These are phyloP conservation scores for Oedothorax gibbosus DNA, from an alignment of 1,140 invertebrate genomes.

Conservation along the genomic window DNA sequence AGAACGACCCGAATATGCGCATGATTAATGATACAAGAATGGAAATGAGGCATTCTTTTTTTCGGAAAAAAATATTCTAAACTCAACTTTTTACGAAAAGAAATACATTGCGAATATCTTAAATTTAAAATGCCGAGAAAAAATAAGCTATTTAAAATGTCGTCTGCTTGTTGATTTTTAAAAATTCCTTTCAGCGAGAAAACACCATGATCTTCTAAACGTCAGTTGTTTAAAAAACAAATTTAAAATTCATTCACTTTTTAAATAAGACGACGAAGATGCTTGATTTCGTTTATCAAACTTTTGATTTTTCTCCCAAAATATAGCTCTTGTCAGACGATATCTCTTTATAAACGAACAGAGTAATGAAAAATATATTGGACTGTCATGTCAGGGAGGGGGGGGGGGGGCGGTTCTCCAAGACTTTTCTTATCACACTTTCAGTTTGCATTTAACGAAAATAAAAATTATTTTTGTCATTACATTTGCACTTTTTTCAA, in stretches of 20 bases:
- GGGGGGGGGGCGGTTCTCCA: no score
- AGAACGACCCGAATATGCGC: conserved; percentile 38
- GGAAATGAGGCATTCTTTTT: conserved; percentile 41
- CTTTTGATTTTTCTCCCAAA: conserved; percentile 13
- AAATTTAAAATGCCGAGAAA: conserved; percentile 41
- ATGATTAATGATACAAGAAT: conserved; percentile 52
- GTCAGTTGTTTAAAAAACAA: not conserved
- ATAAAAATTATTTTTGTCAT: no score
- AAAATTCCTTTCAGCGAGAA: conserved; percentile 14
- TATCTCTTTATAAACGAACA: conserved; percentile 9
- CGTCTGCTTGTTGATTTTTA: conserved; percentile 22
- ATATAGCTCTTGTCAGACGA: conserved; percentile 10
- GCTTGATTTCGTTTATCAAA: conserved; percentile 42
- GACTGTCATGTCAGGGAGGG: conserved; percentile 34
- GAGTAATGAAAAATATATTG: conserved; percentile 53
- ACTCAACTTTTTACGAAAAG: conserved; percentile 30
- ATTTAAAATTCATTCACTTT: conserved; percentile 30
- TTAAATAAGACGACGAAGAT: conserved; percentile 1
- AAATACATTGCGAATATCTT: conserved; percentile 29
- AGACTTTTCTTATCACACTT: conserved; percentile 7
- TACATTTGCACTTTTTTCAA: no score
- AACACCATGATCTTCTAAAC: conserved; percentile 45
- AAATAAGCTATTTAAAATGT: conserved; percentile 34
- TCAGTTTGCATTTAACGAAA: not conserved
- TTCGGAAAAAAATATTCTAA: conserved; percentile 14